phyloP scores from a whole-genome alignment of 2,888 invertebrate species.

The Aspidapion aeneum region DNA sequence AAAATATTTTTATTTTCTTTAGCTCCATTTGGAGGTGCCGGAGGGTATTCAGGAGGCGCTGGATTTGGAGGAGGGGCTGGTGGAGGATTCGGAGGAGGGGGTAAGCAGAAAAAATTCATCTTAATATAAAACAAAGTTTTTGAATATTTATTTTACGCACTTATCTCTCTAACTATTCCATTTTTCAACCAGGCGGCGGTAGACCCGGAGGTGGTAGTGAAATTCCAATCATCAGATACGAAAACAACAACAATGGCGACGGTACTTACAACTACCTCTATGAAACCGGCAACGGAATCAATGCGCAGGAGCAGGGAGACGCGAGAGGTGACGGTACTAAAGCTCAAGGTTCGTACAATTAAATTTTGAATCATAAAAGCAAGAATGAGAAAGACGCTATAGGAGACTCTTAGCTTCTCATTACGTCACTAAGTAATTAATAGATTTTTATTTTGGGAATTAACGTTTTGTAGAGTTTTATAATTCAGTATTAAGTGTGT shows the following conservation, averaged over 20 bases:
- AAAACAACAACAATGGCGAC: conserved; percentile 40
- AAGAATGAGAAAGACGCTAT: no score
- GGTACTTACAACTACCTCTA: conserved; percentile 45
- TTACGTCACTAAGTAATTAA: not conserved
- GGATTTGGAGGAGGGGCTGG: conserved; percentile 15
- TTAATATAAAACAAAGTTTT: no score
- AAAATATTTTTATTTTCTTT: not conserved
- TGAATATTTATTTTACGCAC: no score
- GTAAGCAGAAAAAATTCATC: no score
- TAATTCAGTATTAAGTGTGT: no score
- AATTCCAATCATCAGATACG: conserved; percentile 34
- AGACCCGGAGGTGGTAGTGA: conserved; percentile 32
- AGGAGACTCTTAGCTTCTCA: no score
- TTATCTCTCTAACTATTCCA: no score
- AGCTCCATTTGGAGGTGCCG: conserved; percentile 7
- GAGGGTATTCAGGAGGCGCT: not conserved
- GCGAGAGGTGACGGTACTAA: conserved; percentile 36
- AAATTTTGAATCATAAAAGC: conserved; percentile 22
- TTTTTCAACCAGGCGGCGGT: conserved; percentile 28
- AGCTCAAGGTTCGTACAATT: conserved; percentile 30
- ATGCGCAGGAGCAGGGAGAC: conserved; percentile 42
- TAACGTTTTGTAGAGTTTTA: no score
- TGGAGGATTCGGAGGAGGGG: conserved; percentile 6
- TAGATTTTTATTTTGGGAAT: no score
- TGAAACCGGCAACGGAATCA: conserved; percentile 57